Percentiles rank a stretch among this genome's conserved stretches.
These are phyloP conservation scores for Orthosia incerta DNA, from an alignment of 2,888 invertebrate species.

Conservation along the genomic window DNA sequence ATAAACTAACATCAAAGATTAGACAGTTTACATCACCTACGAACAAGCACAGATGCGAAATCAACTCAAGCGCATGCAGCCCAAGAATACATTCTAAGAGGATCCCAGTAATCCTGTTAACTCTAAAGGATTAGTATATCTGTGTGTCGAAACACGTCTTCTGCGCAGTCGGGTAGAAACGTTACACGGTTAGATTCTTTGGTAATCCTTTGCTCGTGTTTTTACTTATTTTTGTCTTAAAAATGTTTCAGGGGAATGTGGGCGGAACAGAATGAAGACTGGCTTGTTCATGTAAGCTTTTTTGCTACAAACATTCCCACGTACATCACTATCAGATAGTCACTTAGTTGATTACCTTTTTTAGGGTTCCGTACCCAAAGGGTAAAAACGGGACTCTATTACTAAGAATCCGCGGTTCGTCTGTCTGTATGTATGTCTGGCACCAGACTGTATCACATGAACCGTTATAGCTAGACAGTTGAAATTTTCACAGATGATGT, in stretches of 20 bases:
- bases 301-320: background rate
- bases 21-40: constrained; percentile 1
- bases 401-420: no score
- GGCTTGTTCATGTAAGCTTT: background rate
- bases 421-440: no score
- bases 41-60: constrained; percentile 42
- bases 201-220: constrained; percentile 20
- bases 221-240: background rate
- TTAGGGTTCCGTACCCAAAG: no score
- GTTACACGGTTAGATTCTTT: constrained; percentile 32
- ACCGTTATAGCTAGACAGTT: no score
- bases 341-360: no score
- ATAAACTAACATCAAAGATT: background rate
- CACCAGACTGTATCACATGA: no score
- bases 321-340: no score
- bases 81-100: constrained; percentile 39
- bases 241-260: constrained; percentile 1
- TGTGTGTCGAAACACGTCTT: constrained; percentile 21
- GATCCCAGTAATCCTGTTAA: constrained; percentile 54
- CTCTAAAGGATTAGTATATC: constrained; percentile 45
- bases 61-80: constrained; percentile 40
- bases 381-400: no score
- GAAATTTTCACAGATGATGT: no score
- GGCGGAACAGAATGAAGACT: background rate
- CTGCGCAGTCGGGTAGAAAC: constrained; percentile 38